Evolutionary conservation across 2,797 vertebrate genomes (phyloP), one percentile per base, ranked within the genome.

Genomic region (Serranus cabrilla): DNA sequence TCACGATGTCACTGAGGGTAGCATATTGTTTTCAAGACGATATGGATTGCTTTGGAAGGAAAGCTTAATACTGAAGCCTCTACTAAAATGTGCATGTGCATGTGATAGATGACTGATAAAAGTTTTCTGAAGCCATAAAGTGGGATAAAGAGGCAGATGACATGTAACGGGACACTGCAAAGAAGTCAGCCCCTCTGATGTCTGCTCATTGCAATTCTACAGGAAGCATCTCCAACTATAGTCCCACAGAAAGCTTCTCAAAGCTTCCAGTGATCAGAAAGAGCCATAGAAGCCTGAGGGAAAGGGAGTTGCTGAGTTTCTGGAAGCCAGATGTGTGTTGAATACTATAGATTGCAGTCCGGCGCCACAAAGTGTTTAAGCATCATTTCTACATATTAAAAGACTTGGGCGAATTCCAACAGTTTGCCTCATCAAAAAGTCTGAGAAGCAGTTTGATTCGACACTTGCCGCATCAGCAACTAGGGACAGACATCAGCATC

Each of bases 301-400:
- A 21, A 69, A 58, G 56, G n/a, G 71, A 78, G 78, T 47, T 42
- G 18, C 25, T 39, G 52, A 31, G 21, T 68, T 87, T 93, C 91
- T 94, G 91, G 75, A 59, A 77, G 74, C 93, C 94, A 95, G 94
- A 95, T 95, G 93, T 92, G 89, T 75, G 71, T 68, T 77, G 76
- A 89, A 87, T 43, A 78, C 81, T 89, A 88, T 90, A 92, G 85
- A 88, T 81, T 79, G 69, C 60, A 56, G 52, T 80, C 58, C 4
- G 42, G 69, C 49, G 1, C 74, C 54, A 71, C 71, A 42, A 82
- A 83, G 73, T 76, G 83, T 83, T 78, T 66, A 60, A 77, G 80
- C 79, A 80, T 84, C 57, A 84, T 84, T 89, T 86, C 61, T 71
- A 76, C 67, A 80, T 83, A 81, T 71, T 79, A 78, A 81, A 27